Conservation (phyloP, 2,113 vertebrate genomes). For the Rattus rattus region DNA sequence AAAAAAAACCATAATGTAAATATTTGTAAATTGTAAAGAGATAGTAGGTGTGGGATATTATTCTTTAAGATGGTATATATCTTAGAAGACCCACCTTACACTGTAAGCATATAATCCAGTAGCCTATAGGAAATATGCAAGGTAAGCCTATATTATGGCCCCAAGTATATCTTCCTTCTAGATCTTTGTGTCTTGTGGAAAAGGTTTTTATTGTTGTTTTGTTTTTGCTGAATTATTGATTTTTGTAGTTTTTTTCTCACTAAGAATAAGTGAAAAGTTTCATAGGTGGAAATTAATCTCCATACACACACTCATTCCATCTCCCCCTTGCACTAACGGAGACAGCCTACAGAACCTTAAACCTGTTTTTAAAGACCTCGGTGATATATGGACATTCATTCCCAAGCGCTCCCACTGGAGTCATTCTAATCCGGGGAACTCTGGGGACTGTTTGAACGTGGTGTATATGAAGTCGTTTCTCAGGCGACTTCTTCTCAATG, state of each 20-base stretch:
- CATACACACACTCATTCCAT: background rate
- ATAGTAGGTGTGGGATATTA: background rate
- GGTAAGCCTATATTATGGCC: background rate
- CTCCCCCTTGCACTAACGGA: background rate
- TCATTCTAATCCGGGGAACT: conserved; percentile 81
- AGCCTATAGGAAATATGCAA: background rate
- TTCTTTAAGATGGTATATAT: conserved; percentile 28
- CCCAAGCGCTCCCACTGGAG: conserved; percentile 81
- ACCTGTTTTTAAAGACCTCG: conserved; percentile 81
- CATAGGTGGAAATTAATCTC: conserved; percentile 69
- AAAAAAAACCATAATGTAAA: background rate
- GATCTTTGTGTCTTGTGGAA: background rate
- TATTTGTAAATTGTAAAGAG: conserved; percentile 26
- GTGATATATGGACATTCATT: conserved; percentile 85
- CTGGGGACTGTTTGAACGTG: conserved; percentile 83
- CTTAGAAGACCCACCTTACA: conserved; percentile 13
- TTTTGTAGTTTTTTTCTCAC: conserved; percentile 69
- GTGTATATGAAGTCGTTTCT: conserved; percentile 86
- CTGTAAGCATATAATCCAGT: background rate
- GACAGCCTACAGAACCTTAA: conserved; percentile 70
- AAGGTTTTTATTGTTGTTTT: conserved; percentile 1
- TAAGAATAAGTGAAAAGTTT: conserved; percentile 58
- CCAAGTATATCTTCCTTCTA: conserved; percentile 64
- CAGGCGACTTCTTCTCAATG: conserved; percentile 81
- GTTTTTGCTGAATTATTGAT: conserved; percentile 62